Evolutionary conservation across 2,888 invertebrate genomes (phyloP).

Genomic region (Fragum fragum): DNA sequence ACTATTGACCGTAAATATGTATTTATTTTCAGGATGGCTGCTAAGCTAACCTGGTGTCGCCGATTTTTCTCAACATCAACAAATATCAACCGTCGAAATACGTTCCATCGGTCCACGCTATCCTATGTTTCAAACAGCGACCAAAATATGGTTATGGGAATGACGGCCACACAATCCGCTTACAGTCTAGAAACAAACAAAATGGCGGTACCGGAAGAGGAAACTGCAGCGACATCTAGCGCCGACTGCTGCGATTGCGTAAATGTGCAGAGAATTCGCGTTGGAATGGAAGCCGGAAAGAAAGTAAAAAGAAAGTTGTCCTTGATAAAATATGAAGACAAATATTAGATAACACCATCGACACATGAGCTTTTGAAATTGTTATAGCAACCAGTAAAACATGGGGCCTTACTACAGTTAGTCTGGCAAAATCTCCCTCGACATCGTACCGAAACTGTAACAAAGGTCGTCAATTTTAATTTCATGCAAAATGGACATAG

Average conservation of each 20-base stretch:
- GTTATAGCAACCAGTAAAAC: too few relatives aligned
- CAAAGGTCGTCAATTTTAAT: too few relatives aligned
- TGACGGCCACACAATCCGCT: background rate
- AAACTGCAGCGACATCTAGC: background rate
- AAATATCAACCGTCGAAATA: background rate
- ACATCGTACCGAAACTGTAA: too few relatives aligned
- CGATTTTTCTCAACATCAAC: background rate
- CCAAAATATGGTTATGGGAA: background rate
- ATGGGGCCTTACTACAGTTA: too few relatives aligned
- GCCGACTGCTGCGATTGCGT: background rate
- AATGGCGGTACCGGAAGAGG: background rate
- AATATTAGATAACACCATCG: too few relatives aligned
- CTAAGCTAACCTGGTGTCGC: slow-evolving; percentile 9
- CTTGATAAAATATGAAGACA: background rate
- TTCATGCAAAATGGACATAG: too few relatives aligned
- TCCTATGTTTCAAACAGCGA: slow-evolving; percentile 7
- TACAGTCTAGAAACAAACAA: background rate
- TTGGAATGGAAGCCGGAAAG: background rate
- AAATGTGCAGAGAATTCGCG: background rate
- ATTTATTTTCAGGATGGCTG: slow-evolving; percentile 13
- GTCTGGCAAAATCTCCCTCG: too few relatives aligned
- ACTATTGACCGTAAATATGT: too few relatives aligned
- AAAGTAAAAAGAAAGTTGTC: background rate
- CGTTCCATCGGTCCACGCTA: background rate
- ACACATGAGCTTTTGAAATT: too few relatives aligned